Conservation (phyloP, 2,113 vertebrate species). For the Cyanocitta stelleri region DNA sequence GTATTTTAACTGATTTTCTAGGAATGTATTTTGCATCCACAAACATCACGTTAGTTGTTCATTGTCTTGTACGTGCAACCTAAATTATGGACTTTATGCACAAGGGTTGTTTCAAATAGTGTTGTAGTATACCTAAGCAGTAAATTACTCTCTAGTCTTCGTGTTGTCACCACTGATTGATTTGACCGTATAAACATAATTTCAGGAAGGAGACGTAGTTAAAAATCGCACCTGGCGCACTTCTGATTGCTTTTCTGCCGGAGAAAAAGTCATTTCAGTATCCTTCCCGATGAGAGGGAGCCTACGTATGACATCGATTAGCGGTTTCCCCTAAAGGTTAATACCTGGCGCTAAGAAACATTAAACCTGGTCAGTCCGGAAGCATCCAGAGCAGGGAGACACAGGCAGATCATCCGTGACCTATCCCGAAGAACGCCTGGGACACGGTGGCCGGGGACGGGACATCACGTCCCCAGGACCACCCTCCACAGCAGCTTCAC, state of each 20-base stretch:
- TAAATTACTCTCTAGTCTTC: neutral
- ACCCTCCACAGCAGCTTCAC: fast-evolving
- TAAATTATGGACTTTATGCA: neutral
- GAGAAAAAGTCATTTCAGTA: neutral
- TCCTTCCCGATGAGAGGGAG: neutral
- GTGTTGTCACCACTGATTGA: neutral
- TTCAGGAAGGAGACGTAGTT: neutral
- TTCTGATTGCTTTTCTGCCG: neutral
- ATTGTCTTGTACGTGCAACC: neutral
- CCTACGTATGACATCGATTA: neutral
- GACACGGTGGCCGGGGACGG: neutral
- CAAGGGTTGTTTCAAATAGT: neutral
- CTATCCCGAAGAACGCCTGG: neutral
- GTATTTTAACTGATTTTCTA: neutral
- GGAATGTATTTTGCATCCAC: neutral
- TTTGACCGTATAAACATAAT: neutral
- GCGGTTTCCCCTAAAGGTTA: neutral
- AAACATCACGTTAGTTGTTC: neutral
- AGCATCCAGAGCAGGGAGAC: neutral
- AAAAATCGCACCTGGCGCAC: neutral
- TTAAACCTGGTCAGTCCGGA: neutral
- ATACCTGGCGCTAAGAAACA: neutral
- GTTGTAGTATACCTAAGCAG: neutral
- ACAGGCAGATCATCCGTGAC: fast-evolving
- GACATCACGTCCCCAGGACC: neutral